A percentile compares a stretch with the other conserved stretches of the same genome.
These are phyloP conservation scores for Lepeophtheirus salmonis DNA, from an alignment of 1,140 invertebrate species.

Conservation along the genomic window DNA sequence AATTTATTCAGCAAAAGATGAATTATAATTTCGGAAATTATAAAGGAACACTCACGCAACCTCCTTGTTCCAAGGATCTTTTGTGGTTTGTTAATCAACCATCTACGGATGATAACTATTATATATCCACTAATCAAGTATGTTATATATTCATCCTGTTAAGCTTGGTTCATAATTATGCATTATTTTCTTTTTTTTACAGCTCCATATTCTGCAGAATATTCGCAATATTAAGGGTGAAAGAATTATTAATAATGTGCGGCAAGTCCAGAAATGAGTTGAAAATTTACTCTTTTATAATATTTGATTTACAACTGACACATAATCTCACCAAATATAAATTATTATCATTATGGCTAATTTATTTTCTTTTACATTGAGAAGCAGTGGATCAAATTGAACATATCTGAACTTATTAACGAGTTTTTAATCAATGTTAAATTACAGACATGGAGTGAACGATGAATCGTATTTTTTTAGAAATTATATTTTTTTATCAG, in stretches of 20 bases:
- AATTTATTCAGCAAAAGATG: neutral
- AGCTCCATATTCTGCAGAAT: neutral
- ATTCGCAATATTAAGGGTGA: neutral
- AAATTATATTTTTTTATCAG: too few species aligned
- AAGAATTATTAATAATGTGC: neutral
- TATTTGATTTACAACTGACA: neutral
- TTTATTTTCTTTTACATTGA: too few species aligned
- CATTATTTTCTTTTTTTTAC: neutral
- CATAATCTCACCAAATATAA: too few species aligned
- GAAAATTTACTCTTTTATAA: neutral
- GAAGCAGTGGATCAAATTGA: too few species aligned
- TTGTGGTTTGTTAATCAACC: neutral
- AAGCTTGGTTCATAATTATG: neutral
- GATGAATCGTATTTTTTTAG: too few species aligned
- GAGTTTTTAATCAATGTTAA: too few species aligned
- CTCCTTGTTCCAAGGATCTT: neutral
- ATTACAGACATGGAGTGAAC: too few species aligned
- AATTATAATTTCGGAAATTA: neutral
- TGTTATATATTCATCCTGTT: neutral
- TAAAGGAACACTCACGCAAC: neutral
- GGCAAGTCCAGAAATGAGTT: neutral
- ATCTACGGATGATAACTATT: neutral
- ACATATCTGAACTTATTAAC: too few species aligned
- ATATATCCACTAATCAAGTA: neutral
- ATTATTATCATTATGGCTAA: too few species aligned